phyloP scores from a whole-genome alignment of 2,888 invertebrate genomes.

The Drosophila atroscutellata region DNA sequence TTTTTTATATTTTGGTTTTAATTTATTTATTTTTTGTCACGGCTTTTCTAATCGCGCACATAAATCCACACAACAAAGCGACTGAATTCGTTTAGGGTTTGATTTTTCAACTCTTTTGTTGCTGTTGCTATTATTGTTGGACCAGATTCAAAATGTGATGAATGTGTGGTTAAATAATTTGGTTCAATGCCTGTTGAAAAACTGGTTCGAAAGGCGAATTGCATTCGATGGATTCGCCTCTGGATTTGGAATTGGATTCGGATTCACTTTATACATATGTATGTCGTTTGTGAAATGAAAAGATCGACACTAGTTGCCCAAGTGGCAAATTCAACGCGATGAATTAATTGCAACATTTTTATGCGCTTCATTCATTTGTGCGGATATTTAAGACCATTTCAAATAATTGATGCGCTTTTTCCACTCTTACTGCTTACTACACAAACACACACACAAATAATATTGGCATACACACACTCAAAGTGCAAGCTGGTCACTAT shows the following conservation, averaged over 20 bases:
- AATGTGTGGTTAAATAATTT: slow-evolving; percentile 31
- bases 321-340: slow-evolving; percentile 39
- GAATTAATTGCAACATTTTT: slow-evolving; percentile 41
- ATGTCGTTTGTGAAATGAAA: slow-evolving; percentile 10
- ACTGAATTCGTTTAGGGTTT: slow-evolving; percentile 20
- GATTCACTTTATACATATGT: slow-evolving; percentile 11
- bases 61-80: slow-evolving; percentile 63
- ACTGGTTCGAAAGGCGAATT: slow-evolving; percentile 42
- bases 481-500: slow-evolving; percentile 33
- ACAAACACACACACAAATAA: slow-evolving; percentile 22
- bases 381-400: slow-evolving; percentile 57
- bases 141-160: slow-evolving; percentile 19
- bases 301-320: slow-evolving; percentile 7
- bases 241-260: slow-evolving; percentile 18
- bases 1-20: slow-evolving; percentile 30
- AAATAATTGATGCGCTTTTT: slow-evolving; percentile 73
- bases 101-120: slow-evolving; percentile 19
- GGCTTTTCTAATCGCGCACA: slow-evolving; percentile 67
- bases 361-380: slow-evolving; percentile 39
- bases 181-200: slow-evolving; percentile 31
- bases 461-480: not conserved
- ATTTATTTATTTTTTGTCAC: slow-evolving; percentile 50
- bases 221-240: slow-evolving; percentile 15
- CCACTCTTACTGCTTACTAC: slow-evolving; percentile 46
- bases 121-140: slow-evolving; percentile 20